These are phyloP conservation scores for Laticauda colubrina DNA, from an alignment of 2,113 vertebrate genomes.

Conservation along the genomic window DNA sequence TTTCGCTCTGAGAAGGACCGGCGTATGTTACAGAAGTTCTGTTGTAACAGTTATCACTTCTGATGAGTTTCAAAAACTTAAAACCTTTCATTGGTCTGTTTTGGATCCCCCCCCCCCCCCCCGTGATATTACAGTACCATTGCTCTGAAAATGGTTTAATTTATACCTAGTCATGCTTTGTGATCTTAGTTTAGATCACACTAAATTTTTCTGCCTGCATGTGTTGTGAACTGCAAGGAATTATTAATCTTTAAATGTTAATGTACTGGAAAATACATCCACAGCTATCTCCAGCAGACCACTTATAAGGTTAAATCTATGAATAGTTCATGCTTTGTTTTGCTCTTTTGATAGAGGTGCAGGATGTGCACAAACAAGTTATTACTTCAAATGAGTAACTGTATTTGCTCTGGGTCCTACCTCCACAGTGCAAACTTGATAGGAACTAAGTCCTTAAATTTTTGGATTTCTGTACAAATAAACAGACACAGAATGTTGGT, in stretches of 20 bases:
- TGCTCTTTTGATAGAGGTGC: neutral
- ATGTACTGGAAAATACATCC: neutral
- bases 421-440: neutral
- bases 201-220: neutral
- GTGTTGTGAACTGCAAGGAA: neutral
- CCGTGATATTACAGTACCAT: neutral
- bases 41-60: neutral
- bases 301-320: neutral
- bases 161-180: neutral
- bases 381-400: neutral
- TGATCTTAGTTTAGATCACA: neutral
- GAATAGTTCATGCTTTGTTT: neutral
- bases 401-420: neutral
- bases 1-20: neutral
- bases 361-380: neutral
- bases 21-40: neutral
- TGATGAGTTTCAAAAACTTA: neutral
- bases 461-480: neutral
- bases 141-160: neutral
- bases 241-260: neutral
- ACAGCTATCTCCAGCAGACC: neutral
- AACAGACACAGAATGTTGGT: neutral
- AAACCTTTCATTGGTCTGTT: neutral
- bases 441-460: neutral
- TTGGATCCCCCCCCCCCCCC: neutral